Base-by-base conservation (phyloP, 2,797 vertebrate genomes). In the Chloroceryle inda region DNA sequence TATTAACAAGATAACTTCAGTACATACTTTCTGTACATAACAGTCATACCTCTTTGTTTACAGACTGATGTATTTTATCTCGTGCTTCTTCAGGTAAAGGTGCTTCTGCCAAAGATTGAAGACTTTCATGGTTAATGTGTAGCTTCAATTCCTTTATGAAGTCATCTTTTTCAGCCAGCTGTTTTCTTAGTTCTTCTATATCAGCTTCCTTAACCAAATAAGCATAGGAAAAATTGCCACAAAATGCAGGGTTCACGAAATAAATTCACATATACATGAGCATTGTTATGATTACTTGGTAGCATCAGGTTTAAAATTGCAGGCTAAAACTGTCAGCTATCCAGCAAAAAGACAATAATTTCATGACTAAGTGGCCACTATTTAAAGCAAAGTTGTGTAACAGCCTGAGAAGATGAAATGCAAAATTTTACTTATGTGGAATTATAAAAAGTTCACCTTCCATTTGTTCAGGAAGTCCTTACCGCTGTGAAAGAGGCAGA, bases 131-230 rank as follows among this genome's bases (percentile, higher is more conserved):
- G 29, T 50, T 72, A 49, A 63, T 8, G 44, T 29, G 24, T 61
- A 88, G 74, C 69, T 94, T 94, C 8, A 96, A 19, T 63, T 97
- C 74, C 37, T 96, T 94, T 83, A 97, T 89, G 1, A 53, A 45
- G 7, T 75, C 31, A 22, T 89, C 89, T 76, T 94, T 96, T 35
- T 94, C 92, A 80, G 88, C 35, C 50, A 96, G 45, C 24, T 89
- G 72, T 63, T 81, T 96, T 52, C 24, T 92, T 27, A 94, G 45
- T 33, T 95, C 88, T 53, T 96, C 91, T 87, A 44, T 14, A 33
- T 71, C 69, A 53, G 10, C 31, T 88, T 92, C 73, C 52, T 86
- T 85, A 63, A 38, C 71, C 97, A 97, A 87, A 91, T 37, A 93
- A 80, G 23, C 13, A 87, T 0, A 78, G 12, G 7, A 84, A 66